Percentiles rank a stretch among this genome's conserved stretches.
These are phyloP conservation scores for Beaufortia kweichowensis DNA, from an alignment of 2,113 vertebrate genomes.

Conservation along the genomic window DNA sequence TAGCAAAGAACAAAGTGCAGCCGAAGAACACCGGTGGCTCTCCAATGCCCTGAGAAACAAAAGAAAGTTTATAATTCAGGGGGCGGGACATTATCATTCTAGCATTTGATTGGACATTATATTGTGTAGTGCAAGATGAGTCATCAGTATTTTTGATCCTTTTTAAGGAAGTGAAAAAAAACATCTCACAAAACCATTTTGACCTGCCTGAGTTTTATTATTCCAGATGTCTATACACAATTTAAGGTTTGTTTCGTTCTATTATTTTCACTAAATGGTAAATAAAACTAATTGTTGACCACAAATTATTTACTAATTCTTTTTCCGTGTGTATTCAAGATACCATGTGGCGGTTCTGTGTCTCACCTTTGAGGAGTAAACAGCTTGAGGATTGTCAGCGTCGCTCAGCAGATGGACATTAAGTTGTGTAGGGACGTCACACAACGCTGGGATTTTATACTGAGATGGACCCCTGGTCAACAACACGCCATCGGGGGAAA, in stretches of 20 bases:
- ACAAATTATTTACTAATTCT: background rate
- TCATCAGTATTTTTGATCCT: no score
- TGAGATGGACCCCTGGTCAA: slow-evolving; percentile 68
- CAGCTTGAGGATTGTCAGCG: slow-evolving; percentile 68
- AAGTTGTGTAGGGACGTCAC: slow-evolving; percentile 72
- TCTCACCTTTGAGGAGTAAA: slow-evolving; percentile 77
- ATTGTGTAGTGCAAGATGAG: no score
- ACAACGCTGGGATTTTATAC: slow-evolving; percentile 75
- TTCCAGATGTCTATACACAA: background rate
- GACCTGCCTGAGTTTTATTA: background rate
- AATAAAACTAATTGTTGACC: background rate
- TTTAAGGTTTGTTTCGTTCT: background rate
- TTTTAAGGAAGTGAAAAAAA: no score
- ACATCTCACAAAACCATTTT: background rate
- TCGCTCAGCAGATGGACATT: slow-evolving; percentile 69
- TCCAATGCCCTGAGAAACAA: slow-evolving; percentile 65
- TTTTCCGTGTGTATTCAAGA: no score
- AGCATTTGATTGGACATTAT: no score
- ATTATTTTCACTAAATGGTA: background rate
- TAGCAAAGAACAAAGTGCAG: slow-evolving; percentile 76
- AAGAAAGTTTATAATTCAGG: background rate
- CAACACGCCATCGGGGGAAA: slow-evolving; percentile 71
- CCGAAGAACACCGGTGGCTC: slow-evolving; percentile 72
- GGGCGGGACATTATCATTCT: no score
- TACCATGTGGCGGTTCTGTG: background rate